These are phyloP conservation scores for Diphyllodes magnificus DNA, from an alignment of 2,113 vertebrate species.

Conservation along the genomic window DNA sequence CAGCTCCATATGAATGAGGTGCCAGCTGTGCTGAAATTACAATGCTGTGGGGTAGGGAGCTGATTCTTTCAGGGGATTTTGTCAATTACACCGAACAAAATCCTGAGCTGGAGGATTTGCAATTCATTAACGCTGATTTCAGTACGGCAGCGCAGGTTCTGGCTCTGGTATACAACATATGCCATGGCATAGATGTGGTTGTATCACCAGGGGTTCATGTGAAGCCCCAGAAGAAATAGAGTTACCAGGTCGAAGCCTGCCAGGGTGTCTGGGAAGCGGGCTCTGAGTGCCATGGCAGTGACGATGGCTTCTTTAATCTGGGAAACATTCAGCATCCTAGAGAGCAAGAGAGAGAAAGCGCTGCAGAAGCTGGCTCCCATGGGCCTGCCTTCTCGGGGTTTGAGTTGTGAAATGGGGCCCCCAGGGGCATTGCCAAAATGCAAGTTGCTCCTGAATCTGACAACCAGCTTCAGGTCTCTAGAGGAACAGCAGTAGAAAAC, in stretches of 20 bases:
- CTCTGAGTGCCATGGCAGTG: slow-evolving; percentile 74
- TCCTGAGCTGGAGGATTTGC: background rate
- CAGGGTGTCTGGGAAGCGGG: slow-evolving; percentile 79
- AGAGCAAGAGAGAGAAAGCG: slow-evolving; percentile 27
- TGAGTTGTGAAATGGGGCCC: background rate
- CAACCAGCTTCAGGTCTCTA: slow-evolving; percentile 1
- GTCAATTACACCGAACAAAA: background rate
- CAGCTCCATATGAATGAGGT: background rate
- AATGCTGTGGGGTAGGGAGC: background rate
- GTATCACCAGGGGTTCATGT: background rate
- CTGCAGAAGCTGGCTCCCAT: background rate
- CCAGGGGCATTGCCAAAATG: background rate
- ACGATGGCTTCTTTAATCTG: slow-evolving; percentile 64
- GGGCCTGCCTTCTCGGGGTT: background rate
- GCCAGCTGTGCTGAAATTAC: background rate
- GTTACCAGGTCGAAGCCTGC: slow-evolving; percentile 91
- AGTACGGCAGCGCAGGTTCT: background rate
- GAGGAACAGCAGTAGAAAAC: background rate
- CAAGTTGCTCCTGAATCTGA: background rate
- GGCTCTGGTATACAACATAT: background rate
- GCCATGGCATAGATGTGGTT: background rate
- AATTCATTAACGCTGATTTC: background rate
- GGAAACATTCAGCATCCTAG: slow-evolving; percentile 71
- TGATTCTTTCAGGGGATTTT: background rate
- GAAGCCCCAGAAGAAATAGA: background rate